Conservation (phyloP, 2,888 invertebrate genomes). For the Eupithecia vulgata region DNA sequence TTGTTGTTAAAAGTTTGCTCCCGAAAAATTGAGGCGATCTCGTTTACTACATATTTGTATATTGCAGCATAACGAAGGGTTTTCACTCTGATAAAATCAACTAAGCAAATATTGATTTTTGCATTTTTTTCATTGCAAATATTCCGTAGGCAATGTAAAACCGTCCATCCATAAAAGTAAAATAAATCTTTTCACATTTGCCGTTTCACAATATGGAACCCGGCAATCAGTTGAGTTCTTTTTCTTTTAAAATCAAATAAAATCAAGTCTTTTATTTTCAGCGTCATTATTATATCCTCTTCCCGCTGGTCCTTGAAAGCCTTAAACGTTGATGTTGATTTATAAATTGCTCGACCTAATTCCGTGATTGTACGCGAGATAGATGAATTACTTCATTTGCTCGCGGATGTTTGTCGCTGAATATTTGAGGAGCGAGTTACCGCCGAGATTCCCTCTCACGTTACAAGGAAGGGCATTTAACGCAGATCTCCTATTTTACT, state of each 20-base stretch:
- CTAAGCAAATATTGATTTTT: too few relatives aligned
- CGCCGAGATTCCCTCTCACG: slow-evolving; percentile 8
- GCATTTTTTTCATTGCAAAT: too few relatives aligned
- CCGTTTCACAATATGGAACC: neutral
- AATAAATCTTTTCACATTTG: neutral
- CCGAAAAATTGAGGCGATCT: neutral
- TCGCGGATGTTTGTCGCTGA: slow-evolving; percentile 9
- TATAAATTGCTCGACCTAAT: slow-evolving; percentile 8
- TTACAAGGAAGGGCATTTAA: neutral
- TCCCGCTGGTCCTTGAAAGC: neutral
- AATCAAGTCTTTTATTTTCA: neutral
- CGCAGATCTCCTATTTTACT: neutral
- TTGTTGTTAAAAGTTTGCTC: neutral
- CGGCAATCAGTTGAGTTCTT: neutral
- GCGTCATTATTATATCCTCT: neutral
- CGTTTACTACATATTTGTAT: neutral
- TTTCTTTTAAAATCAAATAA: slow-evolving; percentile 1
- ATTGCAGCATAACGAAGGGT: too few relatives aligned
- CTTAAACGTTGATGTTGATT: slow-evolving; percentile 2
- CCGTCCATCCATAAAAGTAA: neutral
- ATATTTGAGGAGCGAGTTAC: slow-evolving; percentile 21
- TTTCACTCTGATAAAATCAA: neutral
- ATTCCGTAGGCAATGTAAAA: neutral
- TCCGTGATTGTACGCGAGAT: slow-evolving; percentile 6
- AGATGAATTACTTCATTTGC: slow-evolving; percentile 13